phyloP scores from a whole-genome alignment of 2,113 vertebrate genomes.

The Scalopus aquaticus region DNA sequence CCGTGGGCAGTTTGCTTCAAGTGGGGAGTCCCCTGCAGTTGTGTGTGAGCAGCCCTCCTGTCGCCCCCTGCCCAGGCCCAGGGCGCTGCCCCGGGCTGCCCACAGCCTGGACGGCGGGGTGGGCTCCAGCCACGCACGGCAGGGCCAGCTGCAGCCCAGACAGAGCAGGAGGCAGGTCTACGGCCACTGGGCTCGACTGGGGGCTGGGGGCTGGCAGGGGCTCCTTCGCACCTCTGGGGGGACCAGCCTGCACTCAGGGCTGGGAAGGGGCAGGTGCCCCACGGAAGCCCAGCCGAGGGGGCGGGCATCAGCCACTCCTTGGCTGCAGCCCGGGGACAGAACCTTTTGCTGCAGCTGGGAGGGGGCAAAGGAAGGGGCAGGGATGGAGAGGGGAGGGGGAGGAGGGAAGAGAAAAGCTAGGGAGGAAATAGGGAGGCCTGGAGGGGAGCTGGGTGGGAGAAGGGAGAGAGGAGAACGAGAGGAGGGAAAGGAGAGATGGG shows the following conservation, averaged over 20 bases:
- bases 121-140: fast-evolving
- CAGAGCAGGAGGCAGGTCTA: neutral
- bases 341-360: neutral
- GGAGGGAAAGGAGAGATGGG: fast-evolving
- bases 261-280: neutral
- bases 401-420: fast-evolving
- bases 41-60: neutral
- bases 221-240: neutral
- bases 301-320: neutral
- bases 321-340: neutral
- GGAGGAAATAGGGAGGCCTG: fast-evolving
- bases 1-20: neutral
- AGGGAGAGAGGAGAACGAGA: too few species aligned
- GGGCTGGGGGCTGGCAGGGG: too few species aligned
- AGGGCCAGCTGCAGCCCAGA: neutral
- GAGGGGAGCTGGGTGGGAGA: too few species aligned
- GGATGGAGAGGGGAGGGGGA: fast-evolving
- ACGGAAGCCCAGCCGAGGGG: fast-evolving
- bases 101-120: neutral
- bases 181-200: too few species aligned
- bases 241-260: neutral
- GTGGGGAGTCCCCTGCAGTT: neutral
- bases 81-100: neutral
- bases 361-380: neutral
- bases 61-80: neutral